Conservation (phyloP, 1,140 invertebrate genomes). For the Microplitis mediator region DNA sequence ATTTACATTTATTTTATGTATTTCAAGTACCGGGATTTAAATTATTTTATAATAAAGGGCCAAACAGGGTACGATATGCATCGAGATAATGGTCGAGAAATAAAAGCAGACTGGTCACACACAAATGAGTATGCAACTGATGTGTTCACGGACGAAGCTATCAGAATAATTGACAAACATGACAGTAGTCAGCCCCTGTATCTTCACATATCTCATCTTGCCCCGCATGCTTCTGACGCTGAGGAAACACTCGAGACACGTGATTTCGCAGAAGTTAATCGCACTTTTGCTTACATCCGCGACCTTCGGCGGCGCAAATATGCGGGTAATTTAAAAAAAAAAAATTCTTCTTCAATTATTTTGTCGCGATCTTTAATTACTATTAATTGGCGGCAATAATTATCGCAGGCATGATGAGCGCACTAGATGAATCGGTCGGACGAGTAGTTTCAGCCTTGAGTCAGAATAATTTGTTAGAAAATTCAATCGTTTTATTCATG, state of each 20-base stretch:
- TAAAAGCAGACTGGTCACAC: conserved; percentile 43
- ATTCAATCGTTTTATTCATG: conserved; percentile 76
- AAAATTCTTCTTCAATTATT: not conserved
- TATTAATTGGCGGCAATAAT: not conserved
- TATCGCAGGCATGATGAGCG: conserved; percentile 67
- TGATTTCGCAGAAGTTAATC: conserved; percentile 57
- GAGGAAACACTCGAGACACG: conserved; percentile 65
- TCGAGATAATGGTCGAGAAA: conserved; percentile 44
- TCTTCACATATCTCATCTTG: conserved; percentile 68
- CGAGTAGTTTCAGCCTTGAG: conserved; percentile 63
- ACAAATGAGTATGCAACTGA: conserved; percentile 67
- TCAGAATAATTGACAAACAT: conserved; percentile 64
- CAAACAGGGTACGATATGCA: conserved; percentile 64
- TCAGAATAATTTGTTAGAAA: conserved; percentile 62
- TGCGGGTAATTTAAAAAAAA: conserved; percentile 58
- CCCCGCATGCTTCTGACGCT: conserved; percentile 63
- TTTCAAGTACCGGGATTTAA: conserved; percentile 1
- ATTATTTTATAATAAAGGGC: conserved; percentile 30
- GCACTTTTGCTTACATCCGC: conserved; percentile 65
- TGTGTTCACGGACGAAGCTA: conserved; percentile 65
- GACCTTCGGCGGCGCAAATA: conserved; percentile 64
- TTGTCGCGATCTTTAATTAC: not conserved
- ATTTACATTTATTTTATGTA: conserved; percentile 5
- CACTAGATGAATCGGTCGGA: conserved; percentile 71
- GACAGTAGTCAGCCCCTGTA: conserved; percentile 63